Conservation (phyloP, 2,888 invertebrate species). For the Anorthoa munda region DNA sequence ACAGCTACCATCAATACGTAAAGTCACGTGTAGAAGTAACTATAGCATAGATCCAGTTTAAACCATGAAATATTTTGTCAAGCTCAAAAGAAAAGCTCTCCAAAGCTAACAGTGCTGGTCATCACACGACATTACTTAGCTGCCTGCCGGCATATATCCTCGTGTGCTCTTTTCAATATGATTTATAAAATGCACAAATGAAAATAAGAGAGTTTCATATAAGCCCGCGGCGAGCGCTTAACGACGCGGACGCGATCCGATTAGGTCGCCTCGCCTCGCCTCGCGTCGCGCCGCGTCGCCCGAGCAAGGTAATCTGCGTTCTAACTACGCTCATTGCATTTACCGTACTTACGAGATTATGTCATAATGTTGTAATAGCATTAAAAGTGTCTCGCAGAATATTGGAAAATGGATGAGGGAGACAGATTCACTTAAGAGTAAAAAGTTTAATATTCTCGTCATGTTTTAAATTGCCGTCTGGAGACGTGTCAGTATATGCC, state of each 20-base stretch:
- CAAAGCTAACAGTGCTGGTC: background rate
- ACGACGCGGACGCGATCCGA: constrained; percentile 51
- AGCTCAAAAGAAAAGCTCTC: background rate
- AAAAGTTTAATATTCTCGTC: background rate
- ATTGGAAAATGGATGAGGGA: constrained; percentile 2
- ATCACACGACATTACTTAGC: background rate
- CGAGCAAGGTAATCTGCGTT: constrained; percentile 45
- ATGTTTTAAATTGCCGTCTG: background rate
- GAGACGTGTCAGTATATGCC: background rate
- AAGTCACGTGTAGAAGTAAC: background rate
- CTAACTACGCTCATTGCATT: constrained; percentile 36
- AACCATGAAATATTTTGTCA: background rate
- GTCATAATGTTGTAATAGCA: constrained; percentile 32
- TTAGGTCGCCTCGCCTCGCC: constrained; percentile 36
- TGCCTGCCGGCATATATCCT: background rate
- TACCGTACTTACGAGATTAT: constrained; percentile 40
- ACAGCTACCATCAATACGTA: background rate
- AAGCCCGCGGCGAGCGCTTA: constrained; percentile 18
- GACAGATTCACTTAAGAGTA: background rate
- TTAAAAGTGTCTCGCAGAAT: constrained; percentile 19
- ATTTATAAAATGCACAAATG: background rate
- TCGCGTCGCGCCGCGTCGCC: constrained; percentile 4
- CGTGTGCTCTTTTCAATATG: background rate
- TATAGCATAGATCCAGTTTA: background rate
- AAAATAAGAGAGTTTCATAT: constrained; percentile 24